Percentiles rank a stretch among this genome's conserved stretches.
phyloP scores from a whole-genome alignment of 2,888 invertebrate species.

The Helobdella robusta region DNA sequence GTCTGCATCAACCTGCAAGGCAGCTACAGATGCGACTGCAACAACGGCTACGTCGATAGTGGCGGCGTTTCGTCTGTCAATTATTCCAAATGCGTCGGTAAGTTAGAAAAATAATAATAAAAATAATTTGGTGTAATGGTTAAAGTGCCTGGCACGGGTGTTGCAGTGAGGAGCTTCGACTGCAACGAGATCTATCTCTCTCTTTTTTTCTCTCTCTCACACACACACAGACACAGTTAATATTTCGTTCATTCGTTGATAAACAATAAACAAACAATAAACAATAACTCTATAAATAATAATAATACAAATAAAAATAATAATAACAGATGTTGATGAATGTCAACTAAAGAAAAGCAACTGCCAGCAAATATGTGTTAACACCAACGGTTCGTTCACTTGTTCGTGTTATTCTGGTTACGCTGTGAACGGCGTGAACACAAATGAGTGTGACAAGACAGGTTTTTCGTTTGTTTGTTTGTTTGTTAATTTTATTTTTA shows the following conservation, averaged over 20 bases:
- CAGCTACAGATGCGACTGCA: conserved; percentile 20
- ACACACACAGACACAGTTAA: too few species aligned
- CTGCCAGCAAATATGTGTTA: conserved; percentile 19
- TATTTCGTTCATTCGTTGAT: too few species aligned
- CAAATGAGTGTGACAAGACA: background rate
- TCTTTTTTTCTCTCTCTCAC: too few species aligned
- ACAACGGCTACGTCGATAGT: conserved; percentile 14
- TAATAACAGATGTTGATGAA: conserved; percentile 24
- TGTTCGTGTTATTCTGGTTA: conserved; percentile 22
- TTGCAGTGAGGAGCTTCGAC: too few species aligned
- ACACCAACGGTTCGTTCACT: conserved; percentile 17
- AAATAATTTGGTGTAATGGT: too few species aligned
- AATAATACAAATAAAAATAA: background rate
- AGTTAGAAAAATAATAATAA: too few species aligned
- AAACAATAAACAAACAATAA: too few species aligned
- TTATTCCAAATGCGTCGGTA: too few species aligned
- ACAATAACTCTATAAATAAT: too few species aligned
- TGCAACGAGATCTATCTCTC: too few species aligned
- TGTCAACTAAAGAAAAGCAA: background rate
- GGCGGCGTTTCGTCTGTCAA: too few species aligned
- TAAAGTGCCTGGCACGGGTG: too few species aligned
- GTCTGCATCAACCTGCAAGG: conserved; percentile 18
- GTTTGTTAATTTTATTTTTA: background rate
- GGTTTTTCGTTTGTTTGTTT: conserved; percentile 2
- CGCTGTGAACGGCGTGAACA: background rate